Conservation (phyloP, 2,888 invertebrate genomes). For the Isoperla grammatica region DNA sequence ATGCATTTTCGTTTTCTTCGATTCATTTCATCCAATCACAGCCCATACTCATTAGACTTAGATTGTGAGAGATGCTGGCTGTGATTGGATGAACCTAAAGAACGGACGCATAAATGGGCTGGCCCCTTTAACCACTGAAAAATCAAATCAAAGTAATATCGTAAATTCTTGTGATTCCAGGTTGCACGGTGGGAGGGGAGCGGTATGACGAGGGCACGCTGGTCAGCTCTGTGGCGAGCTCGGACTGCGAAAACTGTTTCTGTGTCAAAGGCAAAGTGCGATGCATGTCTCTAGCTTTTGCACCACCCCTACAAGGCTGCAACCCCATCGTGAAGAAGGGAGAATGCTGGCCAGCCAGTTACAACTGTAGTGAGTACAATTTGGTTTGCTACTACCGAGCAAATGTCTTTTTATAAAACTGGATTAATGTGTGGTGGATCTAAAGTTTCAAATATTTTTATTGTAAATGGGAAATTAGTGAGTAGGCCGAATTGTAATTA, state of each 20-base stretch:
- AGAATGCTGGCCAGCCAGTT: slow-evolving; percentile 80
- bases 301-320: slow-evolving; percentile 69
- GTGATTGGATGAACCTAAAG: no score
- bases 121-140: not conserved
- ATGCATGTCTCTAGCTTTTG: slow-evolving; percentile 71
- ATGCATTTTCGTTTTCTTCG: no score
- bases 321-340: slow-evolving; percentile 66
- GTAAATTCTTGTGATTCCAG: slow-evolving; percentile 41
- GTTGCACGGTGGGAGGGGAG: slow-evolving; percentile 58
- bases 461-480: no score
- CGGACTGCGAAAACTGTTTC: slow-evolving; percentile 72
- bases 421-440: no score
- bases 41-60: not conserved
- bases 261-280: slow-evolving; percentile 67
- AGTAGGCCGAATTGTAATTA: no score
- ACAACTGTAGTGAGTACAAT: slow-evolving; percentile 66
- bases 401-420: no score
- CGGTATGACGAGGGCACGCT: slow-evolving; percentile 66
- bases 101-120: not conserved
- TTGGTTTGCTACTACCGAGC: no score
- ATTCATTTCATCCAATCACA: no score
- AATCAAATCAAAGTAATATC: not conserved
- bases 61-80: no score
- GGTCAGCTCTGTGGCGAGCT: slow-evolving; percentile 52
- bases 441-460: no score